These are phyloP conservation scores for Rhagium mordax DNA, from an alignment of 2,888 invertebrate genomes.

Conservation along the genomic window DNA sequence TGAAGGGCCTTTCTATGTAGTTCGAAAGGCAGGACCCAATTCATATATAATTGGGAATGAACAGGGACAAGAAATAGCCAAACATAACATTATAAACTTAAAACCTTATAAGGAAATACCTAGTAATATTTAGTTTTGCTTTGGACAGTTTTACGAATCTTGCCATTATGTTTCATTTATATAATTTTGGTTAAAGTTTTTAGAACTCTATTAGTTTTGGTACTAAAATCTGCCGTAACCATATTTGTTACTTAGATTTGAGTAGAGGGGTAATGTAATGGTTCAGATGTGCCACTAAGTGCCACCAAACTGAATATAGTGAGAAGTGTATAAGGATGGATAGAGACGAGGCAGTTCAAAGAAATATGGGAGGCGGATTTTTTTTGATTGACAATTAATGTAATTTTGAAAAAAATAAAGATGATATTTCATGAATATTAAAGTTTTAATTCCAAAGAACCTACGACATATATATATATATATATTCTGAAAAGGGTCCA, in stretches of 20 bases:
- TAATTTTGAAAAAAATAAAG: too few relatives aligned
- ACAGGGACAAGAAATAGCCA: background rate
- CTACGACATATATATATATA: too few relatives aligned
- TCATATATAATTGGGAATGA: background rate
- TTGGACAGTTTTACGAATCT: background rate
- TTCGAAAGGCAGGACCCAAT: slow-evolving; percentile 7
- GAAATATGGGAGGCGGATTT: too few relatives aligned
- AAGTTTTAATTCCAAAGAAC: too few relatives aligned
- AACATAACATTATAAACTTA: slow-evolving; percentile 6
- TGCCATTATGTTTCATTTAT: background rate
- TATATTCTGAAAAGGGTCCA: too few relatives aligned
- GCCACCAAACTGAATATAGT: too few relatives aligned
- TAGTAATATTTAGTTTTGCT: background rate
- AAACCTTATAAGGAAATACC: background rate
- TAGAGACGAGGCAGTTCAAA: too few relatives aligned
- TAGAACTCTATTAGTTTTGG: background rate
- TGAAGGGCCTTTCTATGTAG: background rate
- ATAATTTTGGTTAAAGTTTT: background rate
- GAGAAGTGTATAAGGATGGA: too few relatives aligned
- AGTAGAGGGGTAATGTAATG: background rate
- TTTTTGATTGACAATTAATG: too few relatives aligned
- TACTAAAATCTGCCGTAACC: background rate
- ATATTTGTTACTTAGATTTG: background rate
- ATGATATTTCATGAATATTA: too few relatives aligned
- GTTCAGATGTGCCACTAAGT: too few relatives aligned